phyloP scores from a whole-genome alignment of 2,797 vertebrate species.

The Rhabdomys pumilio region DNA sequence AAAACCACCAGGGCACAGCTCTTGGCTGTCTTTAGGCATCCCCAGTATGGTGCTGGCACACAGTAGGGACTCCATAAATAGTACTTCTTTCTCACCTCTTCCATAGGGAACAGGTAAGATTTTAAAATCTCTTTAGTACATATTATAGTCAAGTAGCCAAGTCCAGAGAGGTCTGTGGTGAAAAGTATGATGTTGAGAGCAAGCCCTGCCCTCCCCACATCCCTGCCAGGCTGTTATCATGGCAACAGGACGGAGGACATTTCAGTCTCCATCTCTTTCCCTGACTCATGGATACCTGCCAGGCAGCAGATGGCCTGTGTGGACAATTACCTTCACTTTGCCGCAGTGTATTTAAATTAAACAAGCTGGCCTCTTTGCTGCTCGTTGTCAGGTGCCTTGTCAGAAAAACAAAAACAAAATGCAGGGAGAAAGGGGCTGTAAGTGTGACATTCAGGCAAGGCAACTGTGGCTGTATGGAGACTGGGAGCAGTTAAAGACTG shows the following conservation, averaged over 20 bases:
- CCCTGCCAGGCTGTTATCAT: conserved; percentile 77
- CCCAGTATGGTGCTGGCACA: conserved; percentile 14
- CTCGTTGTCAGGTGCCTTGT: conserved; percentile 66
- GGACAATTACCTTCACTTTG: conserved; percentile 78
- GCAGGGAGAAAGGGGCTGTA: not conserved
- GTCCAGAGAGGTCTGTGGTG: conserved; percentile 21
- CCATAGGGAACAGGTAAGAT: not conserved
- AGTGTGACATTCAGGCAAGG: conserved; percentile 8
- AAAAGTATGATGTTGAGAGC: conserved; percentile 65
- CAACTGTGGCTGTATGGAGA: not conserved
- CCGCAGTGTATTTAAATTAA: conserved; percentile 73
- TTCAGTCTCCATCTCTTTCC: conserved; percentile 84
- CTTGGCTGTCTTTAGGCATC: not conserved
- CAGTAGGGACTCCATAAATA: conserved; percentile 32
- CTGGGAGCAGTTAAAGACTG: not conserved
- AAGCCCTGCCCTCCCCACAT: not conserved
- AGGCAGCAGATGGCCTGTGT: conserved; percentile 91
- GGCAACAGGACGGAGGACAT: conserved; percentile 85
- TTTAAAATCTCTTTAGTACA: conserved; percentile 23
- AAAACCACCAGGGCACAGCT: not conserved
- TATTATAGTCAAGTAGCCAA: conserved; percentile 45
- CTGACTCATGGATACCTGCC: conserved; percentile 89
- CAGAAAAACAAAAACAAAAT: not conserved
- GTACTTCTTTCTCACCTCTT: not conserved
- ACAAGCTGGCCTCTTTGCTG: conserved; percentile 73